Percentiles rank a stretch among this genome's conserved stretches.
These are phyloP conservation scores for Andricus grossulariae DNA, from an alignment of 1,140 invertebrate genomes.

Conservation along the genomic window DNA sequence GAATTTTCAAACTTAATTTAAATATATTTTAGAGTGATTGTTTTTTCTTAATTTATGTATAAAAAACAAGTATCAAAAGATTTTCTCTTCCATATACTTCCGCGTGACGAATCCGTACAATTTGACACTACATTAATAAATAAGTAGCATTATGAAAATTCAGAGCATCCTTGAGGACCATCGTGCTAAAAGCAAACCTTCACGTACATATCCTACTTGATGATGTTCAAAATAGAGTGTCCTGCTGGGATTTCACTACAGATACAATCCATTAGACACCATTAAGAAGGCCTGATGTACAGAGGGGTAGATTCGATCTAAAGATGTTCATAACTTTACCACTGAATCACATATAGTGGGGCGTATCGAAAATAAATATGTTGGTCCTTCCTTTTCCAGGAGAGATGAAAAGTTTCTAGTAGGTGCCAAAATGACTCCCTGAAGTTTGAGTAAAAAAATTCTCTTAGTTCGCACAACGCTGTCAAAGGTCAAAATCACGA, in stretches of 20 bases:
- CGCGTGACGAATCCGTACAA: background rate
- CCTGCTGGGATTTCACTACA: conserved; percentile 25
- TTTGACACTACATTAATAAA: background rate
- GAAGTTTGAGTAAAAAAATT: too few relatives aligned
- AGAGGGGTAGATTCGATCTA: background rate
- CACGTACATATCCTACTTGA: conserved; percentile 7
- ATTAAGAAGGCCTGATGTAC: conserved; percentile 6
- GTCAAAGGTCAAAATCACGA: too few relatives aligned
- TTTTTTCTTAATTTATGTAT: too few relatives aligned
- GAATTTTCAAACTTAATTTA: too few relatives aligned
- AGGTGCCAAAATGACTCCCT: too few relatives aligned
- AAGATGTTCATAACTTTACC: conserved; percentile 10
- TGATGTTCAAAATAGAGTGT: conserved; percentile 21
- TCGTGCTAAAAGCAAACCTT: conserved; percentile 4
- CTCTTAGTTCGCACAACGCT: too few relatives aligned
- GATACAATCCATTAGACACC: conserved; percentile 21
- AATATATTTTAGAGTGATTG: too few relatives aligned
- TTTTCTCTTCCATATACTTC: background rate
- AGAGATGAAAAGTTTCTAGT: too few relatives aligned
- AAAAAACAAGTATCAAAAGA: background rate
- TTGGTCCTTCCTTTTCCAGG: too few relatives aligned
- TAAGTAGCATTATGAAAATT: conserved; percentile 14
- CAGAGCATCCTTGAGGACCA: background rate
- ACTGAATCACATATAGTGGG: background rate
- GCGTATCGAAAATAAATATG: too few relatives aligned